Base-by-base conservation (phyloP, 1,140 invertebrate genomes). In the Formica exsecta region DNA sequence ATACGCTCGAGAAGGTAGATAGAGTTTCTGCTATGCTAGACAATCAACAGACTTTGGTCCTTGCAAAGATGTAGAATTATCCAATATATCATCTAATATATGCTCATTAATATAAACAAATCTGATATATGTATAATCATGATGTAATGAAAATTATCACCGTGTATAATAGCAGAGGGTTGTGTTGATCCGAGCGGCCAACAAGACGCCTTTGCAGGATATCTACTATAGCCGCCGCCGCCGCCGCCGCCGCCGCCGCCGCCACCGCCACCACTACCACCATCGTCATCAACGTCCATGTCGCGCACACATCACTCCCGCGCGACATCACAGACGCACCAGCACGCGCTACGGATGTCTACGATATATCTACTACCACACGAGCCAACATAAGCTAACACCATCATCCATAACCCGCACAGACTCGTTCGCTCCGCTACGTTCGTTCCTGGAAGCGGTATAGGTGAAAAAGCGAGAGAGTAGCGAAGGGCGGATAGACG, bases 131-230 rank as follows among this genome's bases (percentile, higher is more conserved):
- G 8, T 38, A 68, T 36, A n/a, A n/a, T n/a, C n/a, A n/a, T n/a
- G n/a, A n/a, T n/a, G n/a, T n/a, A n/a, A n/a, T n/a, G n/a, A n/a
- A n/a, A n/a, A n/a, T n/a, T n/a, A n/a, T n/a, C n/a, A n/a, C n/a
- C n/a, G n/a, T n/a, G n/a, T n/a, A n/a, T n/a, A n/a, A n/a, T n/a
- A n/a, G 87, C 85, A 87, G 89, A 86, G 87, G 81, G 88, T 92
- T 89, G 89, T 93, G 93, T 93, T 93, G 92, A 93, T 93, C 91
- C 89, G 88, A 83, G 88, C 89, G 87, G 81, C 90, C 89, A 91
- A 91, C 89, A 93, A 92, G 91, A 92, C 91, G 91, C 89, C 90
- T 92, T 91, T 88, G 87, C 90, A 92, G 91, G 91, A 92, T 92
- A 92, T 86, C 90, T 88, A 92, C 90, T 86, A 84, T 87, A 90